phyloP scores from a whole-genome alignment of 2,888 invertebrate genomes.

The Papilio demoleus region DNA sequence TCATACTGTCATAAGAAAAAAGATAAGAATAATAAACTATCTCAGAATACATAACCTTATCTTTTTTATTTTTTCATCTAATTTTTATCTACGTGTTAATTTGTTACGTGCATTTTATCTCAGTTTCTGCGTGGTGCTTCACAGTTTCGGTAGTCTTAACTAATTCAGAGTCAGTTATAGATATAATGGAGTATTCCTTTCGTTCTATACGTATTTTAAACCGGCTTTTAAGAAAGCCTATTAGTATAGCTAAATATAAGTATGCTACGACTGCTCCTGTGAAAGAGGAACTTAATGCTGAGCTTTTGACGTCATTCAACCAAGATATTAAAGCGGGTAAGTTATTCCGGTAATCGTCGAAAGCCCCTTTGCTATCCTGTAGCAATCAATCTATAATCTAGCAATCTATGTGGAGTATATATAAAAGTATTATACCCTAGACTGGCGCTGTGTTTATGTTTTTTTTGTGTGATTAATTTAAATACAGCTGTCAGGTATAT shows the following conservation, averaged over 20 bases:
- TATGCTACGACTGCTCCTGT: slow-evolving; percentile 59
- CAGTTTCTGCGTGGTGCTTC: neutral
- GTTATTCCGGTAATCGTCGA: slow-evolving; percentile 41
- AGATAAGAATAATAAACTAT: slow-evolving; percentile 34
- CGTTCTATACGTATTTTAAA: slow-evolving; percentile 61
- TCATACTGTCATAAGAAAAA: slow-evolving; percentile 2
- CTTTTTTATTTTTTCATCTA: slow-evolving; percentile 23
- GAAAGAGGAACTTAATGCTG: slow-evolving; percentile 66
- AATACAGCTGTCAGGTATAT: no score
- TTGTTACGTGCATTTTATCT: slow-evolving; percentile 6
- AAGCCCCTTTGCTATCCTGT: neutral
- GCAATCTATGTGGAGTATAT: no score
- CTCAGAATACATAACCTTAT: slow-evolving; percentile 26
- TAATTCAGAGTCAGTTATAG: no score
- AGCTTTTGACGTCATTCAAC: slow-evolving; percentile 66
- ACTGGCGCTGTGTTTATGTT: no score
- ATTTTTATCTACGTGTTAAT: slow-evolving; percentile 27
- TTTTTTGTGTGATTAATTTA: no score
- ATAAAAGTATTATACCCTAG: no score
- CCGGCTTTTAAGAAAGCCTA: slow-evolving; percentile 70
- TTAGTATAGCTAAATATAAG: slow-evolving; percentile 57
- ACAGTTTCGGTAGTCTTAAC: neutral
- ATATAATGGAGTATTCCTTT: slow-evolving; percentile 63
- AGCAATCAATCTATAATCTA: no score
- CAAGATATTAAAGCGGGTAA: slow-evolving; percentile 69